A percentile compares a stretch with the other conserved stretches of the same genome.
phyloP scores from a whole-genome alignment of 2,888 invertebrate genomes.

The Aphidoletes aphidimyza region DNA sequence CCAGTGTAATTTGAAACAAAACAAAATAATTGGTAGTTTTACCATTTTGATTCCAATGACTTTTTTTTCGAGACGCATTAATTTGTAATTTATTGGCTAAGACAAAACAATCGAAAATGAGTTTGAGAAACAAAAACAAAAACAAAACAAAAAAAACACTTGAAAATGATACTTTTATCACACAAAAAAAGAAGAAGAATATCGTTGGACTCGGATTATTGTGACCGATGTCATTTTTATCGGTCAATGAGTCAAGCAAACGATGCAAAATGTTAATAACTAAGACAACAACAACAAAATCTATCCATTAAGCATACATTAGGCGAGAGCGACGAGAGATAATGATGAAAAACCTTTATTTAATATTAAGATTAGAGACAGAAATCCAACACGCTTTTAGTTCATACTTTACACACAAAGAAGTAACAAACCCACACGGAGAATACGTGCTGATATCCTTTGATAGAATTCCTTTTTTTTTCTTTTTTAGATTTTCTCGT shows the following conservation, averaged over 20 bases:
- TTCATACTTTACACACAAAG: slow-evolving; percentile 43
- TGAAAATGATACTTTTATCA: slow-evolving; percentile 31
- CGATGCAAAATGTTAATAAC: slow-evolving; percentile 11
- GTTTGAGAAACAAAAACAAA: not conserved
- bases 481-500: slow-evolving; percentile 24
- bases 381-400: slow-evolving; percentile 51
- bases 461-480: slow-evolving; percentile 29
- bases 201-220: slow-evolving; percentile 24
- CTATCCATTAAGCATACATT: not conserved
- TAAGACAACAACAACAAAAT: not conserved
- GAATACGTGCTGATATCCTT: slow-evolving; percentile 3
- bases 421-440: slow-evolving; percentile 40
- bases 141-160: not conserved
- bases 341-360: not conserved
- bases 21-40: slow-evolving; percentile 22
- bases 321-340: not conserved
- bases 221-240: slow-evolving; percentile 43
- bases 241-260: slow-evolving; percentile 2
- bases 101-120: not conserved
- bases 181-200: not conserved
- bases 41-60: slow-evolving; percentile 29
- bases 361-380: slow-evolving; percentile 17
- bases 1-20: slow-evolving; percentile 22
- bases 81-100: slow-evolving; percentile 40
- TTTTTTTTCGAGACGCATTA: slow-evolving; percentile 9